These are phyloP conservation scores for Nymphalis urticae DNA, from an alignment of 2,888 invertebrate species.

Conservation along the genomic window DNA sequence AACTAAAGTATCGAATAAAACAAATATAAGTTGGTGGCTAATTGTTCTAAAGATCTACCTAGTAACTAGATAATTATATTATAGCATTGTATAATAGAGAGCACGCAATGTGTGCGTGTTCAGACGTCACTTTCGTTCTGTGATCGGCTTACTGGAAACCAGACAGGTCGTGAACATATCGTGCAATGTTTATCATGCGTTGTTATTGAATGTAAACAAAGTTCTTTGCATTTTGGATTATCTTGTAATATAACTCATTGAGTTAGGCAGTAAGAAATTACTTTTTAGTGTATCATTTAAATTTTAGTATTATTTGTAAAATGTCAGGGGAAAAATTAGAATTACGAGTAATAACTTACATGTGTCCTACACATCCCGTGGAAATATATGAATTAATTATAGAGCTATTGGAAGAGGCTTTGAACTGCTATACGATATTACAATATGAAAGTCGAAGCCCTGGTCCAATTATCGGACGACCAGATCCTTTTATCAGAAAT, in stretches of 20 bases:
- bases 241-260: neutral
- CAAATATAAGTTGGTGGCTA: neutral
- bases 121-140: slow-evolving; percentile 35
- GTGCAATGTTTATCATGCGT: slow-evolving; percentile 28
- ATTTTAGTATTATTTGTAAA: slow-evolving; percentile 33
- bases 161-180: slow-evolving; percentile 30
- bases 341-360: slow-evolving; percentile 81
- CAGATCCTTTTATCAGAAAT: slow-evolving; percentile 79
- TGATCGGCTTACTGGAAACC: slow-evolving; percentile 33
- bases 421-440: slow-evolving; percentile 74
- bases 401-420: slow-evolving; percentile 77
- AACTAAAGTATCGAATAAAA: neutral
- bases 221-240: slow-evolving; percentile 1
- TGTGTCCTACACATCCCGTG: slow-evolving; percentile 83
- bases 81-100: slow-evolving; percentile 6
- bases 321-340: slow-evolving; percentile 64
- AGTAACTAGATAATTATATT: neutral
- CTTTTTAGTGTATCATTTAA: neutral
- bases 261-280: neutral
- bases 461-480: slow-evolving; percentile 74
- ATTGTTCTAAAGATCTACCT: neutral
- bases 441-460: slow-evolving; percentile 82
- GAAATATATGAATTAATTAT: slow-evolving; percentile 81
- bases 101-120: slow-evolving; percentile 41
- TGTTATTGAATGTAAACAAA: slow-evolving; percentile 26